Evolutionary conservation across 1,140 invertebrate genomes (phyloP).

Genomic region (Pectinophora gossypiella): DNA sequence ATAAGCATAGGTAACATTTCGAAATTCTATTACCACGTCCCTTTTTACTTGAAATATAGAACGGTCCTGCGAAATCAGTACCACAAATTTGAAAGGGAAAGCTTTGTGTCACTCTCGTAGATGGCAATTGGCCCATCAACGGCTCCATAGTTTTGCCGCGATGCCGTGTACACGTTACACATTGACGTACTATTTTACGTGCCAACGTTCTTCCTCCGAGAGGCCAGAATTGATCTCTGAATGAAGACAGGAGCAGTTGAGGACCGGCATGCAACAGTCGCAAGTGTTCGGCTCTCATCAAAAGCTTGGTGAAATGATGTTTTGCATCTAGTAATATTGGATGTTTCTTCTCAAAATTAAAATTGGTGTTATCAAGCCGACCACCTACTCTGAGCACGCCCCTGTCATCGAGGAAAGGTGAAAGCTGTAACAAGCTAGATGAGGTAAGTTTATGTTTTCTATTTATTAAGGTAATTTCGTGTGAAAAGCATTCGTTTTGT

Average conservation of each 20-base stretch:
- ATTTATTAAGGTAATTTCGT: neutral
- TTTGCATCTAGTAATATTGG: neutral
- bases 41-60: conserved; percentile 23
- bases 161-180: conserved; percentile 5
- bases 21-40: conserved; percentile 18
- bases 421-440: neutral
- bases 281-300: neutral
- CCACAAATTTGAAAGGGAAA: conserved; percentile 19
- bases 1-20: conserved; percentile 35
- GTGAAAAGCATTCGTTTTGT: neutral
- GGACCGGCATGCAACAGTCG: conserved; percentile 11
- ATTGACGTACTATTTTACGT: neutral
- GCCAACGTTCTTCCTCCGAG: conserved; percentile 8
- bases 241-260: conserved; percentile 4
- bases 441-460: neutral
- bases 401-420: neutral
- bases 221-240: conserved; percentile 10
- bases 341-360: conserved; percentile 1
- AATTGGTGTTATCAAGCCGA: neutral
- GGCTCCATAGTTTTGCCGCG: conserved; percentile 11
- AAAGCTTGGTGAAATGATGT: neutral
- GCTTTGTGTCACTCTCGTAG: neutral
- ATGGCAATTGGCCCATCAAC: conserved; percentile 15
- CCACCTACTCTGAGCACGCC: neutral
- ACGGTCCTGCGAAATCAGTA: conserved; percentile 32